Conservation (phyloP, 2,888 invertebrate genomes). For the Himalopsyche anomala region DNA sequence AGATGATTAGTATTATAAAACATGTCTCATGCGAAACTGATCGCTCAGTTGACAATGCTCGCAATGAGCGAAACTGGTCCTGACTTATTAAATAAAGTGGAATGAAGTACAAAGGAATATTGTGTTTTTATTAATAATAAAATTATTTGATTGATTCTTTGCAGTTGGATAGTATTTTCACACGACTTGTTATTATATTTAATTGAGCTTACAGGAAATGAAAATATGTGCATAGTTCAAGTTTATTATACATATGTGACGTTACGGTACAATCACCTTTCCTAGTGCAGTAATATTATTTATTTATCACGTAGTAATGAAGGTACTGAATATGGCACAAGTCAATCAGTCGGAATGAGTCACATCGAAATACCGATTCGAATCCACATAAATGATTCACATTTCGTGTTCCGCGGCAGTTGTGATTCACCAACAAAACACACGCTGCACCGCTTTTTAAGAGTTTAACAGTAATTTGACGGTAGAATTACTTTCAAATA, state of each 20-base stretch:
- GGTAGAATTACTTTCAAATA: too few relatives aligned
- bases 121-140: too few relatives aligned
- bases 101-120: too few relatives aligned
- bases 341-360: slow-evolving; percentile 9
- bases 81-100: too few relatives aligned
- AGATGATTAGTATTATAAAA: too few relatives aligned
- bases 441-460: background rate
- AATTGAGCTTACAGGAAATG: background rate
- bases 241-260: too few relatives aligned
- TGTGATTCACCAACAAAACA: background rate
- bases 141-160: background rate
- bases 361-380: slow-evolving; percentile 18
- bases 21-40: too few relatives aligned
- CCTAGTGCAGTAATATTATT: background rate
- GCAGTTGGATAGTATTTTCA: background rate
- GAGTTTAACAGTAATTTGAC: too few relatives aligned
- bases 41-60: too few relatives aligned
- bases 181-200: too few relatives aligned
- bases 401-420: background rate
- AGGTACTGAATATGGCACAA: background rate
- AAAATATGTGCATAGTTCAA: background rate
- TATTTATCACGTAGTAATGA: background rate
- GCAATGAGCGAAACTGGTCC: too few relatives aligned
- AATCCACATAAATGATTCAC: slow-evolving; percentile 21
- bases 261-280: slow-evolving; percentile 13